A percentile compares a stretch with the other conserved stretches of the same genome.
These are phyloP conservation scores for Nothobranchius furzeri DNA, from an alignment of 2,113 vertebrate genomes.

Conservation along the genomic window DNA sequence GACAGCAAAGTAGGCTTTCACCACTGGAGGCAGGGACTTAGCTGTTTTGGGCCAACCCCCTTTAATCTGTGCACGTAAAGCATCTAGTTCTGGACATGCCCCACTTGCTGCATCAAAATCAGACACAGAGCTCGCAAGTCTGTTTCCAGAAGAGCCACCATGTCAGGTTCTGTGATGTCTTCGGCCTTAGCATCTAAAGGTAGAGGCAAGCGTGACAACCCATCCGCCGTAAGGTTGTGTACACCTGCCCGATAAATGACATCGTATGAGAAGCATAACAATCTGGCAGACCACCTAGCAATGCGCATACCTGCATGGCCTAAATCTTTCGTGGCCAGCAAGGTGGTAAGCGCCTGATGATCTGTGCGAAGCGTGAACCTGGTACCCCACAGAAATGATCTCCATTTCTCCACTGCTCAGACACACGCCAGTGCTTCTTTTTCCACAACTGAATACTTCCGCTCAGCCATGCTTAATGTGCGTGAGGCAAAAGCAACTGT, in stretches of 20 bases:
- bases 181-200: background rate
- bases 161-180: no score
- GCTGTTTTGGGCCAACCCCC: no score
- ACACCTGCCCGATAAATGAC: background rate
- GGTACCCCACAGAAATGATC: background rate
- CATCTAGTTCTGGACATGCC: no score
- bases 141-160: no score
- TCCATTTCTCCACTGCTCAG: background rate
- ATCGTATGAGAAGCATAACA: background rate
- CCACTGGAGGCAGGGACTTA: no score
- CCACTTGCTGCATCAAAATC: no score
- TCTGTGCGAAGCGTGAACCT: background rate
- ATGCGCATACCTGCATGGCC: background rate
- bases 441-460: background rate
- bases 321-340: background rate
- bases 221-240: background rate
- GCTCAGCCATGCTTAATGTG: no score
- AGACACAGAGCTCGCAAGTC: no score
- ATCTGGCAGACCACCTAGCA: background rate
- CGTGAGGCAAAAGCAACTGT: no score
- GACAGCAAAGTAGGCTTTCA: no score
- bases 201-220: background rate
- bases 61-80: no score
- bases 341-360: background rate
- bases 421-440: background rate